Evolutionary conservation across 2,797 vertebrate species (phyloP).

Genomic region (Sebastes trivittatus): DNA sequence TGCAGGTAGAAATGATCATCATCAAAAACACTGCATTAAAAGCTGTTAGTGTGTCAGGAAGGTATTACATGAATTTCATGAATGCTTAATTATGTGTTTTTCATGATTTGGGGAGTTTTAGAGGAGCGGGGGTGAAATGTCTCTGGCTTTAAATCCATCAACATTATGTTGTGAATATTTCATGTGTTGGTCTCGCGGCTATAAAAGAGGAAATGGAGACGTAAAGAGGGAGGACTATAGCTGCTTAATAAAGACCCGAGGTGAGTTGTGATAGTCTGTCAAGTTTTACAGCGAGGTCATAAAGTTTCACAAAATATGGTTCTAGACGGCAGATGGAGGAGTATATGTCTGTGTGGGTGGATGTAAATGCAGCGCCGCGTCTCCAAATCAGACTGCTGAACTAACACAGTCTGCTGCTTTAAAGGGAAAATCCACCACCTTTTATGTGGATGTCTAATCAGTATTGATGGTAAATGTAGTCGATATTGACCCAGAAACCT

Average conservation of each 20-base stretch:
- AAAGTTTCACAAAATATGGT: conserved; percentile 33
- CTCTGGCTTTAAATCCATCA: not conserved
- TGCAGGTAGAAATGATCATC: not conserved
- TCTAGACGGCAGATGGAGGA: conserved; percentile 33
- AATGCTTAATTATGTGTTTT: not conserved
- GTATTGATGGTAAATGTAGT: too few relatives aligned
- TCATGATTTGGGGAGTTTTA: not conserved
- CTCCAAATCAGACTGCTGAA: too few relatives aligned
- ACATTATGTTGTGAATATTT: not conserved
- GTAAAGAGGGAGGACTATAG: not conserved
- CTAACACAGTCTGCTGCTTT: too few relatives aligned
- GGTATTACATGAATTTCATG: not conserved
- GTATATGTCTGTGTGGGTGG: not conserved
- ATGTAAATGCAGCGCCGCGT: not conserved
- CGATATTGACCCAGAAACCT: too few relatives aligned
- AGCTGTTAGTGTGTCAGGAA: not conserved
- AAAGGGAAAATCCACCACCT: too few relatives aligned
- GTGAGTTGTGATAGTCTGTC: not conserved
- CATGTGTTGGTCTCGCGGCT: not conserved
- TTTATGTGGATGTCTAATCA: too few relatives aligned
- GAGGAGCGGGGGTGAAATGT: not conserved
- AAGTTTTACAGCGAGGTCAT: conserved; percentile 32
- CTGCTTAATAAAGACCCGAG: not conserved
- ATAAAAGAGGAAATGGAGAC: not conserved
- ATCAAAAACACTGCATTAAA: not conserved